Evolutionary conservation across 2,113 vertebrate species (phyloP), one percentile per base, ranked within the genome.

Genomic region (Apus apus): DNA sequence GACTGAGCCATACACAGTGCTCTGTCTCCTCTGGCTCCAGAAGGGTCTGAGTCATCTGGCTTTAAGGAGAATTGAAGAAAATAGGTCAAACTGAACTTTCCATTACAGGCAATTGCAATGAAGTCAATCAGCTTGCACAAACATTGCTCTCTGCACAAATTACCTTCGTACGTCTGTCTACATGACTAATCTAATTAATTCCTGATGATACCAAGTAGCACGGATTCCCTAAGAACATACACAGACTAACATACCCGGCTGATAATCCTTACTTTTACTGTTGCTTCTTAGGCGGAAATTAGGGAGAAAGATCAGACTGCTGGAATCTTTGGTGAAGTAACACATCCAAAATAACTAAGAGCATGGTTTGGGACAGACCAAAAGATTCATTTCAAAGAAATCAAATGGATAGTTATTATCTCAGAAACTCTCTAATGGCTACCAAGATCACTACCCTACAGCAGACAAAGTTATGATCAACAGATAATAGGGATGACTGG

Each of bases 161-260:
- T 93, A 75, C 67, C 82, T 87, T 86, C 6, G 0, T 56, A 77
- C 64, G 70, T 93, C 78, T 94, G 68, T 68, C 94, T 86, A 90
- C 25, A 67, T 81, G 94, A 93, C 83, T 95, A 96, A 96, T 93
- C 73, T 87, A 93, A 95, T 94, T 92, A 89, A 90, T 79, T 96
- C 76, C 65, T 86, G 45, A 80, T 56, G 66, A 30, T 89, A 94
- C 50, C 73, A 81, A 93, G 80, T 51, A 89, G 34, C 66, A 60
- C 43, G 18, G 66, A 46, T 81, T 92, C 80, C 57, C 77, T 75
- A 74, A 78, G 46, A 80, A 82, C 32, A 85, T 4, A 51, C 21
- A 78, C 5, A 78, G 40, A 61, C 53, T 86, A 93, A 72, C 25
- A 72, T 8, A 64, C n/a, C n/a, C n/a, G 51, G 32, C 70, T 78